Evolutionary conservation across 2,888 invertebrate genomes (phyloP).

Genomic region (Agrotis clavis): DNA sequence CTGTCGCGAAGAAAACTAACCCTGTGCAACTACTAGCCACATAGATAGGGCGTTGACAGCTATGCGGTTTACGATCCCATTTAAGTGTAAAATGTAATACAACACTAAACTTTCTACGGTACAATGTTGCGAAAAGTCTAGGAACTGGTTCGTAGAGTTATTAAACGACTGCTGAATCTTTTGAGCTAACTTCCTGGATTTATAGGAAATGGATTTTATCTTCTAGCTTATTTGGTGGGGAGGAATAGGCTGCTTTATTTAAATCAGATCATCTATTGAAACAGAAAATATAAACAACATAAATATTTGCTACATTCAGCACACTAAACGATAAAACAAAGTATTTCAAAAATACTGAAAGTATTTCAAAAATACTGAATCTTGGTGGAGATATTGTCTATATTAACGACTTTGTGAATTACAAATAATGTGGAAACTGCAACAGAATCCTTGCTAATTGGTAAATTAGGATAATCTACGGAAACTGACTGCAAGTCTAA

Average conservation of each 20-base stretch:
- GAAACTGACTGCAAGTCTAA: conserved; percentile 31
- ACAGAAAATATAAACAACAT: conserved; percentile 21
- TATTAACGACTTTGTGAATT: neutral
- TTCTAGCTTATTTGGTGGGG: neutral
- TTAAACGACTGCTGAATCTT: conserved; percentile 33
- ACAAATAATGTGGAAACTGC: conserved; percentile 15
- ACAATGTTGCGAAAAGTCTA: conserved; percentile 51
- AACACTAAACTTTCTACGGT: conserved; percentile 59
- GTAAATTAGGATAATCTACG: neutral
- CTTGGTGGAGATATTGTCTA: neutral
- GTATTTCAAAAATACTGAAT: conserved; percentile 32
- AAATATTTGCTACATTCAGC: conserved; percentile 21
- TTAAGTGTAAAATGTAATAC: conserved; percentile 62
- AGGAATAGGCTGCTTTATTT: conserved; percentile 16
- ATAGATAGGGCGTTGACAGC: conserved; percentile 65
- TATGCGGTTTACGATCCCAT: conserved; percentile 66
- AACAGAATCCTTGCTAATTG: conserved; percentile 6
- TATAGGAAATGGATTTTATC: conserved; percentile 2
- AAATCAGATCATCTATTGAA: conserved; percentile 35
- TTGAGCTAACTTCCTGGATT: conserved; percentile 35
- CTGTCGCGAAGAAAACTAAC: conserved; percentile 82
- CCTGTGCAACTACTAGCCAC: conserved; percentile 68
- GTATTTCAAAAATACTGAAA: conserved; percentile 31
- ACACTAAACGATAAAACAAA: conserved; percentile 19
- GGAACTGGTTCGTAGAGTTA: conserved; percentile 29